phyloP scores from a whole-genome alignment of 2,113 vertebrate species.

The Silurus glanis region DNA sequence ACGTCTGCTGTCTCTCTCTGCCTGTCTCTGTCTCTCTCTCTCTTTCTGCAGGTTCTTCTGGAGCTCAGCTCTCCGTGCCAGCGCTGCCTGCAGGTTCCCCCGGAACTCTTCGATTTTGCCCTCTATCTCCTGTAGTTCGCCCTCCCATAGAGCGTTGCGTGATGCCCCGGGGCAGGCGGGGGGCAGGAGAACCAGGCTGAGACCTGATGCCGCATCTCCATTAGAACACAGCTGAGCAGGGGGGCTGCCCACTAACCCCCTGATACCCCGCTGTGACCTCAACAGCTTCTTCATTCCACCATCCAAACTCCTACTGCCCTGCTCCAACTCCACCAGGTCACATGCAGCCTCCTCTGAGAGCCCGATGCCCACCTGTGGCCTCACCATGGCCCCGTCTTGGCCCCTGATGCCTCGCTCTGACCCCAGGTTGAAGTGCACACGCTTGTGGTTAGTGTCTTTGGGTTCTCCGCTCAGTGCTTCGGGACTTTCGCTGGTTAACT shows the following conservation, averaged over 20 bases:
- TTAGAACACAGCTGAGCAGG: conserved; percentile 25
- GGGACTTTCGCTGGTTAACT: conserved; percentile 46
- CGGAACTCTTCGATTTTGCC: conserved; percentile 75
- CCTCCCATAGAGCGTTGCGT: conserved; percentile 66
- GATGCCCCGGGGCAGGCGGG: conserved; percentile 53
- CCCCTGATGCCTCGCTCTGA: conserved; percentile 61
- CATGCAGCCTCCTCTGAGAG: conserved; percentile 60
- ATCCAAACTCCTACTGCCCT: conserved; percentile 45
- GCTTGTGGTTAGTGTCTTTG: conserved; percentile 68
- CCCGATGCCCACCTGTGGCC: conserved; percentile 55
- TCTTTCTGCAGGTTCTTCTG: conserved; percentile 73
- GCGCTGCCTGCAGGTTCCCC: conserved; percentile 75
- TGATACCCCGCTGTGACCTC: conserved; percentile 59
- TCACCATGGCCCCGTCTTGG: conserved; percentile 58
- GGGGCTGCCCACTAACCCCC: conserved; percentile 64
- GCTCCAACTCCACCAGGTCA: conserved; percentile 56
- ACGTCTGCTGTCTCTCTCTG: conserved; percentile 58
- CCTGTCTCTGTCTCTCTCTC: conserved; percentile 57
- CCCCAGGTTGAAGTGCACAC: conserved; percentile 75
- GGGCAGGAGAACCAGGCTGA: conserved; percentile 65
- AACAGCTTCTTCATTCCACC: conserved; percentile 65
- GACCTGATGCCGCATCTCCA: conserved; percentile 41
- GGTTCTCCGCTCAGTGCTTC: conserved; percentile 38
- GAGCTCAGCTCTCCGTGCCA: conserved; percentile 80
- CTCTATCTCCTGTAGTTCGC: conserved; percentile 82